Conservation (phyloP, 2,797 vertebrate species). For the Danio albolineatus region DNA sequence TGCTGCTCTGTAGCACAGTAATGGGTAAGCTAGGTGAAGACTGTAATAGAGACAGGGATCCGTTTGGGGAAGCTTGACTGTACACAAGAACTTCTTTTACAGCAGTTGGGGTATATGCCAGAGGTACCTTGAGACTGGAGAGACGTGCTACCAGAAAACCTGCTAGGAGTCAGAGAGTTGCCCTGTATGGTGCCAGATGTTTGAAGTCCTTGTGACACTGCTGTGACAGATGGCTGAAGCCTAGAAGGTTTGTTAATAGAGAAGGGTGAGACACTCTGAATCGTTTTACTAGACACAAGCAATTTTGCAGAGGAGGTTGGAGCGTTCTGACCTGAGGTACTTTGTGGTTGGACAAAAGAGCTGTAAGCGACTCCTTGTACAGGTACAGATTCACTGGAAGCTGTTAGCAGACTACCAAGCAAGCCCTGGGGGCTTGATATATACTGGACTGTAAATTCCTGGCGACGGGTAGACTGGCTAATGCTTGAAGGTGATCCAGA, state of each 20-base stretch:
- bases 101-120: neutral
- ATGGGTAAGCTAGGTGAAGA: neutral
- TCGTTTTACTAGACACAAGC: too few species aligned
- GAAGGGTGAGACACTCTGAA: neutral
- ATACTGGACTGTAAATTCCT: neutral
- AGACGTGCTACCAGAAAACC: too few species aligned
- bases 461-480: neutral
- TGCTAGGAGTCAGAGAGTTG: too few species aligned
- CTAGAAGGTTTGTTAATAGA: neutral
- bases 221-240: too few species aligned
- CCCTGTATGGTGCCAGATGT: too few species aligned
- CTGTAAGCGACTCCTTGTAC: neutral
- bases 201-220: too few species aligned
- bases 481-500: neutral
- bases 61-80: neutral
- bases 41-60: neutral
- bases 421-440: neutral
- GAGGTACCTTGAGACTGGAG: too few species aligned
- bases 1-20: neutral
- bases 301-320: neutral
- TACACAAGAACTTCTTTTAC: neutral
- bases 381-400: neutral
- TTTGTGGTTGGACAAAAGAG: neutral
- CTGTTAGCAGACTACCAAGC: neutral
- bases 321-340: neutral